A percentile compares a stretch with the other conserved stretches of the same genome.
phyloP scores from a whole-genome alignment of 2,797 vertebrate genomes.

The Macrochelys suwanniensis region DNA sequence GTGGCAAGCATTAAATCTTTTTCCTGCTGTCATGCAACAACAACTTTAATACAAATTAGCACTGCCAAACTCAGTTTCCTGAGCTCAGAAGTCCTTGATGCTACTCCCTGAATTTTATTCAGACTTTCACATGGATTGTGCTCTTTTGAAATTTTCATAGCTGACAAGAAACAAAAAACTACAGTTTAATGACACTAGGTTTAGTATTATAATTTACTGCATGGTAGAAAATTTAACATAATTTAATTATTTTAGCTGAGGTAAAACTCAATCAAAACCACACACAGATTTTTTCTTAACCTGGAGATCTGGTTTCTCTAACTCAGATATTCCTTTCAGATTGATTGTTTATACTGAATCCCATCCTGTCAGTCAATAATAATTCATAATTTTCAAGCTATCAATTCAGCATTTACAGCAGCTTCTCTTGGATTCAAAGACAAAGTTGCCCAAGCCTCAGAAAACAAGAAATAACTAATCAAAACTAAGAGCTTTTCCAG shows the following conservation, averaged over 20 bases:
- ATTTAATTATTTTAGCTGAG: constrained; percentile 75
- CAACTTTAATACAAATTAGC: constrained; percentile 90
- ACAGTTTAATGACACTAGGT: constrained; percentile 77
- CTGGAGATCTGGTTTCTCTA: constrained; percentile 63
- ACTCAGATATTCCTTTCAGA: constrained; percentile 63
- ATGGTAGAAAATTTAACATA: constrained; percentile 72
- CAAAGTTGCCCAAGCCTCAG: constrained; percentile 58
- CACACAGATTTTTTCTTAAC: constrained; percentile 37
- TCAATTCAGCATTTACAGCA: constrained; percentile 38
- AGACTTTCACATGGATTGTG: constrained; percentile 78
- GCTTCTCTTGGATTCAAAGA: constrained; percentile 54
- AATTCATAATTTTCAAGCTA: constrained; percentile 67
- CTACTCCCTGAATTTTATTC: constrained; percentile 85
- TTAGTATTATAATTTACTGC: constrained; percentile 74
- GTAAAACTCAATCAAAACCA: constrained; percentile 74
- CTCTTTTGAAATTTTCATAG: constrained; percentile 78
- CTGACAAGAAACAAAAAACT: constrained; percentile 78
- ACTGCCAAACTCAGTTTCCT: constrained; percentile 87
- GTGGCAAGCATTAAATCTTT: constrained; percentile 90
- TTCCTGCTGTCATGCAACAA: constrained; percentile 90
- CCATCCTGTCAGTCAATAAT: constrained; percentile 72
- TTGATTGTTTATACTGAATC: constrained; percentile 71
- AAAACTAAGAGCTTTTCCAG: constrained; percentile 24
- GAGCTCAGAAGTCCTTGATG: constrained; percentile 86
- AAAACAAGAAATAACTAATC: constrained; percentile 37